Base-by-base conservation (phyloP, 2,797 vertebrate genomes). In the Tokudaia muenninki region DNA sequence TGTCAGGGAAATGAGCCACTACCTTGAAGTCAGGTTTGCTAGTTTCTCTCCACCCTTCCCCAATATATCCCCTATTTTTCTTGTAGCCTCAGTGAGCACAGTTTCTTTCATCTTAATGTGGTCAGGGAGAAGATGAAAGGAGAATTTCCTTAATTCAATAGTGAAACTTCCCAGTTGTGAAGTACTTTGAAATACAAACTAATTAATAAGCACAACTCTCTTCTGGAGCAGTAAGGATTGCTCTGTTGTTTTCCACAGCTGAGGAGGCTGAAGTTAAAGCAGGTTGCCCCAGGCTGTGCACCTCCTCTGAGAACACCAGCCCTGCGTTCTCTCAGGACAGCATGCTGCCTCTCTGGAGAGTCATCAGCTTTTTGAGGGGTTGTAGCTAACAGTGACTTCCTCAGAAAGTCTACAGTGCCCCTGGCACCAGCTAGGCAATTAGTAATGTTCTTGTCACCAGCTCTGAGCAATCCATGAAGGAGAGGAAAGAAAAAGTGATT, bases 151-250 rank as follows among this genome's bases (percentile, higher is more conserved):
- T 96, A 95, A 97, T 96, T 96, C 97, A 92, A 92, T 31, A 95
- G 96, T 81, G 91, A 97, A 97, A 96, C 91, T 95, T 98, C 88
- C 91, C 92, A 96, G 92, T 97, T 93, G 95, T 80, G 93, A 96
- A 95, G 89, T 83, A 94, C 96, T 97, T 96, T 91, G 95, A 97
- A 97, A 98, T 87, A 87, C 91, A 95, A 96, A 89, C 97, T 98
- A 97, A 98, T 97, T 98, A 97, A 97, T 97, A 95, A 96, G 80
- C 94, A 94, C 92, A 95, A 93, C 57, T 95, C 77, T 88, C 77
- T 80, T 78, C 72, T 12, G 55, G 95, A 94, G 97, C 91, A 44
- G 74, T 44, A 14, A 95, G 84, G 82, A 83, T 55, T 22, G 72
- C 70, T 34, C 9, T 59, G 96, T 95, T 87, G 84, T 97, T 95